Conservation (phyloP, 1,140 invertebrate species). For the Apis laboriosa region DNA sequence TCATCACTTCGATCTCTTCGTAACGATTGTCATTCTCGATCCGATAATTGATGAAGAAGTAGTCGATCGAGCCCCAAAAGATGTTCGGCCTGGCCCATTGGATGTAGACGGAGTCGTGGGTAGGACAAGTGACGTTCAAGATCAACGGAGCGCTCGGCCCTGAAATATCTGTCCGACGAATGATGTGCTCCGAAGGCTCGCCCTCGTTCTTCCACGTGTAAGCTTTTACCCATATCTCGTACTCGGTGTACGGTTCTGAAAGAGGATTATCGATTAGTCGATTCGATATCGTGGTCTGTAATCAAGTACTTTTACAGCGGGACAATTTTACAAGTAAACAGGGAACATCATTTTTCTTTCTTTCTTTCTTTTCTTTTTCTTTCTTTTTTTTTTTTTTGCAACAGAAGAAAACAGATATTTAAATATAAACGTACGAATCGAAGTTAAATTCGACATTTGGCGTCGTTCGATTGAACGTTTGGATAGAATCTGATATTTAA, state of each 20-base stretch:
- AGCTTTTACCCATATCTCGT: conserved; percentile 93
- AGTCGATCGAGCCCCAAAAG: conserved; percentile 89
- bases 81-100: conserved; percentile 89
- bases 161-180: conserved; percentile 89
- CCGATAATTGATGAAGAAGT: conserved; percentile 89
- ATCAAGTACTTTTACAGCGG: not conserved
- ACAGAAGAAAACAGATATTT: no score
- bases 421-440: no score
- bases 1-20: conserved; percentile 84
- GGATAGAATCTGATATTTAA: no score
- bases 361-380: no score
- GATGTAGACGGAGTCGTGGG: conserved; percentile 88
- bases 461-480: no score
- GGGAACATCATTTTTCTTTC: no score
- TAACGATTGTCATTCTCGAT: conserved; percentile 82
- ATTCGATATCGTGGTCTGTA: not conserved
- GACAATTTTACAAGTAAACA: no score
- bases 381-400: no score
- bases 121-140: conserved; percentile 90
- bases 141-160: conserved; percentile 90
- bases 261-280: conserved; percentile 48
- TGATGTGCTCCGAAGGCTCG: conserved; percentile 86
- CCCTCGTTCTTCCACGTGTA: conserved; percentile 88
- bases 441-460: no score
- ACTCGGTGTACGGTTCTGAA: conserved; percentile 90